These are phyloP conservation scores for Prunella fulvescens DNA, from an alignment of 2,113 vertebrate species.

Conservation along the genomic window DNA sequence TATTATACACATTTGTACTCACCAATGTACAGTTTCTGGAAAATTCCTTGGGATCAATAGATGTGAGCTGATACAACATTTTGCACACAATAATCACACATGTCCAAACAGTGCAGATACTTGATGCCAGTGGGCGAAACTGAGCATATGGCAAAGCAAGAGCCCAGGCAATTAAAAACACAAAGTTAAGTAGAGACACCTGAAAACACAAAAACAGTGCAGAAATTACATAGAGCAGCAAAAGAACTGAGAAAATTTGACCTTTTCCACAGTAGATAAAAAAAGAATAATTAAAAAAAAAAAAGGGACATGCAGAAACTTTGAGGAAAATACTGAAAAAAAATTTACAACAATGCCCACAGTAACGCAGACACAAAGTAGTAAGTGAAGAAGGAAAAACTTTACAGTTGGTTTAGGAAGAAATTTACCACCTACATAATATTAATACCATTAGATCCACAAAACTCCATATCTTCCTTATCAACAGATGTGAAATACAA, in stretches of 20 bases:
- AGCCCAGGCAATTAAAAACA: constrained; percentile 94
- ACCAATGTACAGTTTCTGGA: constrained; percentile 86
- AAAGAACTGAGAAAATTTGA: not conserved
- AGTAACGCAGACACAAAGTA: not conserved
- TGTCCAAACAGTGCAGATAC: constrained; percentile 94
- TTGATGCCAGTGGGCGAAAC: constrained; percentile 90
- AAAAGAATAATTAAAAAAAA: not conserved
- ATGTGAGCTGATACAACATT: constrained; percentile 96
- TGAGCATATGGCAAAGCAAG: constrained; percentile 93
- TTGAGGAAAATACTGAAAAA: not conserved
- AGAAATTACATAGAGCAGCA: constrained; percentile 2
- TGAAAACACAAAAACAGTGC: constrained; percentile 71
- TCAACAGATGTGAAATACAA: not conserved
- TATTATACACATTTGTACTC: constrained; percentile 45
- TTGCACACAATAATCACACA: constrained; percentile 97
- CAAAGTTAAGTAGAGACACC: constrained; percentile 91
- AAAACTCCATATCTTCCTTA: not conserved
- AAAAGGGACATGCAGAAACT: not conserved
- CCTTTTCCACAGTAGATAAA: not conserved
- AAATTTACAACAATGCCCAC: not conserved
- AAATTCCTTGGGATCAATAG: constrained; percentile 81
- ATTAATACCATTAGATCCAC: not conserved
- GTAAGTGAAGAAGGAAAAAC: not conserved
- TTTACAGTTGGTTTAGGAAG: not conserved
- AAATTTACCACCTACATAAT: not conserved